Conservation (phyloP, 2,113 vertebrate species). For the Onychorhynchus coronatus region DNA sequence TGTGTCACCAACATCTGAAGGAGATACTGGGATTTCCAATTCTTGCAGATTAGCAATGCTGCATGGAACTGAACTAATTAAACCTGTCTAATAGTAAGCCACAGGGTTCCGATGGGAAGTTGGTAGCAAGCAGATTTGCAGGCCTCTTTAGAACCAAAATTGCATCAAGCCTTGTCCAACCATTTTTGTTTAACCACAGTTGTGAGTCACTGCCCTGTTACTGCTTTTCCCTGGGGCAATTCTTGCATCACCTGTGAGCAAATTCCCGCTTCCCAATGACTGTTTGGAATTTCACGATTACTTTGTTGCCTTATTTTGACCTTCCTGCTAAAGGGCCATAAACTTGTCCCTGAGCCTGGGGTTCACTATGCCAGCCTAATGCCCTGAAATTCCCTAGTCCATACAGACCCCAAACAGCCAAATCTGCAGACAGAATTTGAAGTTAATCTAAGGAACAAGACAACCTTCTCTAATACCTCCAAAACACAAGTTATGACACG, state of each 20-base stretch:
- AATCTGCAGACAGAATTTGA: neutral
- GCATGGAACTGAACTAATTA: neutral
- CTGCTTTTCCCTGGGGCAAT: neutral
- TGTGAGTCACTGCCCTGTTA: too few species aligned
- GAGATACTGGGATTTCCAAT: neutral
- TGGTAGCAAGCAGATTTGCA: neutral
- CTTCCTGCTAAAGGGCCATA: neutral
- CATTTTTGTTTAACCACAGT: neutral
- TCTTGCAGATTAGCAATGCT: neutral
- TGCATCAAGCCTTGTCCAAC: neutral
- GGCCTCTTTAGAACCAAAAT: neutral
- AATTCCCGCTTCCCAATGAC: neutral
- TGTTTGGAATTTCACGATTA: neutral
- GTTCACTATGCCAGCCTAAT: rapidly evolving
- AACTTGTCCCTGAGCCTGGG: neutral
- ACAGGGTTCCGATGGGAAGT: neutral
- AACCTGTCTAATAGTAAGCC: neutral
- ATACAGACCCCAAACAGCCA: neutral
- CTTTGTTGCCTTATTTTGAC: neutral
- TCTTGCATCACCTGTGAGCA: neutral
- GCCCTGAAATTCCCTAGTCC: neutral
- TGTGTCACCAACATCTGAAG: neutral
- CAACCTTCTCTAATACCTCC: neutral
- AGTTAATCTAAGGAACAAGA: neutral
- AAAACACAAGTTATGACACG: neutral